These are phyloP conservation scores for Myiopsitta monachus DNA, from an alignment of 2,113 vertebrate species.

Conservation along the genomic window DNA sequence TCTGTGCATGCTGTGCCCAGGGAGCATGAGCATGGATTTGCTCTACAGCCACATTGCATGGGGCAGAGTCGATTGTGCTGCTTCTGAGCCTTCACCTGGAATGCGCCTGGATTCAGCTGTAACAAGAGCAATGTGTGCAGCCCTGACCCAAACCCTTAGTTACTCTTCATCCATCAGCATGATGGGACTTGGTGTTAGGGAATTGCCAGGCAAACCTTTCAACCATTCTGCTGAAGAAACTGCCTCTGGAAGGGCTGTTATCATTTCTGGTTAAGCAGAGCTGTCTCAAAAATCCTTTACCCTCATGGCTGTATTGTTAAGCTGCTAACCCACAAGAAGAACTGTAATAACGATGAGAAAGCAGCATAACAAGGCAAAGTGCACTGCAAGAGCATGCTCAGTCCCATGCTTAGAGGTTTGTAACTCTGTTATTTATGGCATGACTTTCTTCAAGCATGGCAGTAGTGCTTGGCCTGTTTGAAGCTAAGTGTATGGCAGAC, in stretches of 20 bases:
- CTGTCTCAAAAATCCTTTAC: neutral
- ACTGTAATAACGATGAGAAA: neutral
- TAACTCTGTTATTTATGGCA: neutral
- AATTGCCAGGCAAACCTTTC: neutral
- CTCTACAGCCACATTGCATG: neutral
- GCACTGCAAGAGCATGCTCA: neutral
- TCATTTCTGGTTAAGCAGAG: neutral
- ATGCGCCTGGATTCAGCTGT: neutral
- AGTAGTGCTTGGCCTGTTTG: neutral
- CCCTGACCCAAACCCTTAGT: neutral
- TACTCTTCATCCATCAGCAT: neutral
- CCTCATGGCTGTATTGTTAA: neutral
- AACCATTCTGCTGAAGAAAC: neutral
- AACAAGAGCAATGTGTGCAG: neutral
- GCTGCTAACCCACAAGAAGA: neutral
- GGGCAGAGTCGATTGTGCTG: neutral
- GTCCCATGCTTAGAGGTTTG: neutral
- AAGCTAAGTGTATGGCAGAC: neutral
- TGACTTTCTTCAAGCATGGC: neutral
- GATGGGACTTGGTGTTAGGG: neutral
- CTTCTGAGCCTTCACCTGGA: neutral
- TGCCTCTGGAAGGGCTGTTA: neutral
- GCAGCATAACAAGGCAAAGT: neutral
- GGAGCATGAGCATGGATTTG: fast-evolving
- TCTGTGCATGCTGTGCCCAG: neutral